A percentile compares a stretch with the other conserved stretches of the same genome.
phyloP scores from a whole-genome alignment of 2,797 vertebrate genomes.

The Halcyon badia region DNA sequence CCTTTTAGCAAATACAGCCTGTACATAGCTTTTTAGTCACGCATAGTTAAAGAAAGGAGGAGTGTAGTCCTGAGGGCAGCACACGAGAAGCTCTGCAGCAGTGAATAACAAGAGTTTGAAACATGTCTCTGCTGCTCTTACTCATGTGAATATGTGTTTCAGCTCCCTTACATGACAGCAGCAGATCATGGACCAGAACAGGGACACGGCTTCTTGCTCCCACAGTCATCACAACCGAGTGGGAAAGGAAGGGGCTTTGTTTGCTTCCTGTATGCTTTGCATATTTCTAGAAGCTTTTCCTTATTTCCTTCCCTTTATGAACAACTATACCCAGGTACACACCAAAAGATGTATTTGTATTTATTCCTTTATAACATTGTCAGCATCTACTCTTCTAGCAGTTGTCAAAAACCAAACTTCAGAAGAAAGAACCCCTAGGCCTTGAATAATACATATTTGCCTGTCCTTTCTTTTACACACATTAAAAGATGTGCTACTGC shows the following conservation, averaged over 20 bases:
- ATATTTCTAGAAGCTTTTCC: not conserved
- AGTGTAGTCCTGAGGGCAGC: not conserved
- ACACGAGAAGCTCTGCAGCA: not conserved
- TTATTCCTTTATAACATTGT: not conserved
- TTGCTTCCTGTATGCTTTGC: not conserved
- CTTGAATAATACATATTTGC: not conserved
- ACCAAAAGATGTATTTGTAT: not conserved
- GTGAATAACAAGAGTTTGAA: not conserved
- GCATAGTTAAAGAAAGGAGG: not conserved
- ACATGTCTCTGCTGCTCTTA: rapidly evolving
- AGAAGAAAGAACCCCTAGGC: not conserved
- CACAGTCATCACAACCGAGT: not conserved
- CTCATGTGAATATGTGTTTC: rapidly evolving
- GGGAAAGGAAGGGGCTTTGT: not conserved
- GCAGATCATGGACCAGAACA: rapidly evolving
- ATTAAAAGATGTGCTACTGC: not conserved
- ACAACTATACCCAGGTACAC: not conserved
- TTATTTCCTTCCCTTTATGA: not conserved
- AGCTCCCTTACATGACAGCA: not conserved
- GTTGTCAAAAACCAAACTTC: not conserved
- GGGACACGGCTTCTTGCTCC: not conserved
- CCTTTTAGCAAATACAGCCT: not conserved
- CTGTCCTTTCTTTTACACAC: not conserved
- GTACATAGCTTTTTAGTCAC: not conserved
- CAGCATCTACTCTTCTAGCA: not conserved